Conservation (phyloP, 2,113 vertebrate species). For the Erythrolamprus reginae region DNA sequence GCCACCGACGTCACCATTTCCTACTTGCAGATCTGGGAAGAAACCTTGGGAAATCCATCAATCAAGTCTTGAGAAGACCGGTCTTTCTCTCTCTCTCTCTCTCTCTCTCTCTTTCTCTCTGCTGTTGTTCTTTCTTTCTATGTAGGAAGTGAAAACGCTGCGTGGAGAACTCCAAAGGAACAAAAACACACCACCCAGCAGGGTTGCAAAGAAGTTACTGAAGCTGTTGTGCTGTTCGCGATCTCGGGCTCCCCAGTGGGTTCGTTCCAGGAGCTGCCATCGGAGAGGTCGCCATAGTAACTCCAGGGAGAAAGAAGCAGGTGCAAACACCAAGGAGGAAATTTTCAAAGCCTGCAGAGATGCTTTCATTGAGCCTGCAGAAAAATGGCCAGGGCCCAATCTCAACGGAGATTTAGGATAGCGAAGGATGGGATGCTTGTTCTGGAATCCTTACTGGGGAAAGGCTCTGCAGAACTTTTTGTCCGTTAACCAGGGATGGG, state of each 20-base stretch:
- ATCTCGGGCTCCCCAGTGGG: conserved; percentile 53
- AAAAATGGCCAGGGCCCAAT: background rate
- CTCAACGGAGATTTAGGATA: background rate
- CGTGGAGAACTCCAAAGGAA: background rate
- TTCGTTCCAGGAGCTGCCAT: conserved; percentile 56
- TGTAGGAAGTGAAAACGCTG: background rate
- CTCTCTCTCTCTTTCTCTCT: too few relatives aligned
- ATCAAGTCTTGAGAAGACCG: conserved; percentile 20
- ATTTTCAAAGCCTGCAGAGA: background rate
- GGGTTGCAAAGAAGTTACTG: conserved; percentile 24
- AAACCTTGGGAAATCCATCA: background rate
- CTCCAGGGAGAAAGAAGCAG: conserved; percentile 49
- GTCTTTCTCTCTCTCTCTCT: too few relatives aligned
- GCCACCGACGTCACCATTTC: conserved; percentile 26
- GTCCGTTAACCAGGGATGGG: too few relatives aligned
- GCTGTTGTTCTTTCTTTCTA: conserved; percentile 8
- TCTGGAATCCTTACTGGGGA: background rate
- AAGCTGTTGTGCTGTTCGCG: conserved; percentile 59
- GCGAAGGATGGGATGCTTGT: background rate
- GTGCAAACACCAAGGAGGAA: conserved; percentile 38
- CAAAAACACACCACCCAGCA: background rate
- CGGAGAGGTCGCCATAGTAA: conserved; percentile 74
- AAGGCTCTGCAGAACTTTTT: background rate
- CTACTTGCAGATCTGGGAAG: conserved; percentile 1
- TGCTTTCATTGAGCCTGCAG: background rate